phyloP scores from a whole-genome alignment of 2,113 vertebrate genomes.

The Emydocephalus ijimae region DNA sequence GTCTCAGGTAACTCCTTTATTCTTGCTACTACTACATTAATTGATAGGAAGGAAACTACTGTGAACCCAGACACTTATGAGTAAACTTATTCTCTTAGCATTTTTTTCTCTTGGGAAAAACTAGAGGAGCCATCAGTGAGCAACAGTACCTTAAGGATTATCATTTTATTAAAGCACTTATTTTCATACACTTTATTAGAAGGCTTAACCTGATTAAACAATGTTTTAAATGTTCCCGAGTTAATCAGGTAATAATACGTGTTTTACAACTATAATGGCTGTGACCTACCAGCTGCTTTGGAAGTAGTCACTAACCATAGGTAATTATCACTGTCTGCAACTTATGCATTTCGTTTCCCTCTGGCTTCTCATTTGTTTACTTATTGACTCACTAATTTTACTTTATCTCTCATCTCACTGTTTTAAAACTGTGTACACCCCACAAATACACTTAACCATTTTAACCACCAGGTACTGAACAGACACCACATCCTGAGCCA shows the following conservation, averaged over 20 bases:
- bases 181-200: background rate
- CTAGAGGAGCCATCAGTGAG: background rate
- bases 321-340: background rate
- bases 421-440: background rate
- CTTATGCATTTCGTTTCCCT: background rate
- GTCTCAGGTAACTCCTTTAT: background rate
- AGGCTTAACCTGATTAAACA: background rate
- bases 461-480: background rate
- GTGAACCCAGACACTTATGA: background rate
- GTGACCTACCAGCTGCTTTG: background rate
- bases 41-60: background rate
- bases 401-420: background rate
- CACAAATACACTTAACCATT: background rate
- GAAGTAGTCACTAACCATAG: background rate
- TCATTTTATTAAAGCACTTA: background rate
- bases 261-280: background rate
- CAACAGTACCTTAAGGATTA: background rate
- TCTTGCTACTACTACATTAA: background rate
- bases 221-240: background rate
- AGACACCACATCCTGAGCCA: background rate
- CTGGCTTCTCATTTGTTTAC: background rate
- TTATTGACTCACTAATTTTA: background rate
- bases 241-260: background rate
- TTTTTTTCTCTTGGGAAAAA: background rate
- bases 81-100: background rate